Conservation (phyloP, 2,888 invertebrate species). For the Geotrupes spiniger region DNA sequence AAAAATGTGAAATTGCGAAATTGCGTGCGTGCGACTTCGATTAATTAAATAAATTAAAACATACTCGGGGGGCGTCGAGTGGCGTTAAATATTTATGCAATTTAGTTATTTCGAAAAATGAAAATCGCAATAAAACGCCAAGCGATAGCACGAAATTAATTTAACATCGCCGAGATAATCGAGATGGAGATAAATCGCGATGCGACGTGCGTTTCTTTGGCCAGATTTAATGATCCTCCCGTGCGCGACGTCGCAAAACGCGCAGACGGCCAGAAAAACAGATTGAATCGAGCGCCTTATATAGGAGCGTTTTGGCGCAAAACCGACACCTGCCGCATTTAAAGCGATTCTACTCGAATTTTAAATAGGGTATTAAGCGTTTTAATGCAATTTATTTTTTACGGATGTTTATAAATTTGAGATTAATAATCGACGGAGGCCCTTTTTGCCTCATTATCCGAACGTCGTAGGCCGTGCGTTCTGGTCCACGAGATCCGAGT, state of each 20-base stretch:
- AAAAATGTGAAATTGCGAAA: too few species aligned
- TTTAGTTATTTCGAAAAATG: too few species aligned
- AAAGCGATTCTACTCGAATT: not conserved
- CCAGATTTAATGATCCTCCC: slow-evolving; percentile 15
- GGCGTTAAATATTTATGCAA: too few species aligned
- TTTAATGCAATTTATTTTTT: slow-evolving; percentile 1
- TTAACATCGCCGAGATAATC: too few species aligned
- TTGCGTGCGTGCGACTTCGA: too few species aligned
- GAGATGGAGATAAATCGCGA: too few species aligned
- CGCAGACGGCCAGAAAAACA: slow-evolving; percentile 10
- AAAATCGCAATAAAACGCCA: too few species aligned
- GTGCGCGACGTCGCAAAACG: slow-evolving; percentile 15
- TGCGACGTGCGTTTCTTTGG: slow-evolving; percentile 1
- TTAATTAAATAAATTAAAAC: too few species aligned
- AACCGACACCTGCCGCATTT: slow-evolving; percentile 24
- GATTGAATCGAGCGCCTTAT: slow-evolving; percentile 18
- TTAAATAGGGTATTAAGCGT: not conserved
- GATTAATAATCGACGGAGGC: slow-evolving; percentile 1
- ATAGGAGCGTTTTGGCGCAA: slow-evolving; percentile 25
- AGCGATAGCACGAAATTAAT: too few species aligned
- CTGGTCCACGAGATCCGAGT: too few species aligned
- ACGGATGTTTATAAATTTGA: slow-evolving; percentile 6
- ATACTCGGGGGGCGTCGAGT: too few species aligned
- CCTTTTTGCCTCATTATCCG: not conserved
- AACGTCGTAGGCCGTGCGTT: too few species aligned